Evolutionary conservation across 1,140 invertebrate species (phyloP), one percentile per base, ranked within the genome.

Genomic region (Leguminivora glycinivorella): DNA sequence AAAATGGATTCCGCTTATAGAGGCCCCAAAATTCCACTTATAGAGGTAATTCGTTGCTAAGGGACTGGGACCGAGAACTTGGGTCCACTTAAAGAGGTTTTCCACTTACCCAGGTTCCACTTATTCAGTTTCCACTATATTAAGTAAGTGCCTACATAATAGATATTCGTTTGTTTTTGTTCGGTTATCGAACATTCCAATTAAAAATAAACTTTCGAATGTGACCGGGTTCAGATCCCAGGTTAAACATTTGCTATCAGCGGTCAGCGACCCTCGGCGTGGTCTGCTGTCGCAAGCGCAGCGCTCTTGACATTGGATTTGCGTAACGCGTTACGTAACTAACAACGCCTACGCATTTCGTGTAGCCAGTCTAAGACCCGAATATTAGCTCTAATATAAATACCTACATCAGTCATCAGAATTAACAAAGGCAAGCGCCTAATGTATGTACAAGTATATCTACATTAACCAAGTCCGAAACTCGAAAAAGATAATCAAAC

Each of bases 301-400:
- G 75, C 76, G 85, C 69, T 83, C 85, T 89, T 87, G 87, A 89
- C 85, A 86, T 87, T 89, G 87, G 77, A 76, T 84, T 83, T 84
- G 74, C 83, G 83, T 82, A 87, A 87, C 79, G 72, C 72, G 71
- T 87, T 83, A 82, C 80, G 83, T 83, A 87, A 70, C 58, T 70
- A 52, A 71, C 70, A 72, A 77, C 60, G 70, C 25, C 68, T 70
- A 66, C 34, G 63, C 68, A 71, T 72, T 79, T 80, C 80, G 78
- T 80, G 74, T 77, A 67, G 73, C 70, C 24, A 75, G 60, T 60
- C 69, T 56, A 76, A 70, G 17, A 52, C 19, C 19, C 40, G 3
- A 17, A 4, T 43, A 2, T 5, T 43, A n/a, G 14, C 52, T 56
- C 10, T 10, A 19, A 24, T 25, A 25, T 14, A 10, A 56, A 10